A percentile compares a stretch with the other conserved stretches of the same genome.
These are phyloP conservation scores for Agrilus planipennis DNA, from an alignment of 1,140 invertebrate species.

Conservation along the genomic window DNA sequence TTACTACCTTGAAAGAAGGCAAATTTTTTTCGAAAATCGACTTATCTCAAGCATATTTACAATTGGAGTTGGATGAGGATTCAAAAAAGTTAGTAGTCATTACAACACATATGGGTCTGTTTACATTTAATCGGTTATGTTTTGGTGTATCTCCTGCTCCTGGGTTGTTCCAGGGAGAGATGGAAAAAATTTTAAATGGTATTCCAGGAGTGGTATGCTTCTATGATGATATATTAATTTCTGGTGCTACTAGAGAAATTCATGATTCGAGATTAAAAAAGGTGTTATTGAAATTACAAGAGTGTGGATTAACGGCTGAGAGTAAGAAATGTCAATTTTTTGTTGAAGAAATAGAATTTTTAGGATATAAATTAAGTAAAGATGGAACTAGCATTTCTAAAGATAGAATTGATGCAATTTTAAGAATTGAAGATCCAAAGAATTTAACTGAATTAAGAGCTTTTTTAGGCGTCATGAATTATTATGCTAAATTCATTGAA, in stretches of 20 bases:
- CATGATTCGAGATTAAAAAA: no score
- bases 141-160: constrained; percentile 27
- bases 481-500: constrained; percentile 27
- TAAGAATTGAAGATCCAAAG: constrained; percentile 16
- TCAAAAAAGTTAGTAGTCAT: constrained; percentile 26
- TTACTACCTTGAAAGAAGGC: constrained; percentile 14
- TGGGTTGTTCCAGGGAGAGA: constrained; percentile 25
- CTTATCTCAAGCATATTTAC: constrained; percentile 26
- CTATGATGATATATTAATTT: constrained; percentile 17
- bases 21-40: constrained; percentile 24
- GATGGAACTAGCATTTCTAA: constrained; percentile 26
- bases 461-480: constrained; percentile 29
- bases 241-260: no score
- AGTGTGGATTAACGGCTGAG: no score
- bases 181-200: constrained; percentile 16
- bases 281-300: no score
- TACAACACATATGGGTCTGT: constrained; percentile 26
- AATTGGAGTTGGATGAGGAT: constrained; percentile 19
- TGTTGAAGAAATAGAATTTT: constrained; percentile 19
- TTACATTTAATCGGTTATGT: constrained; percentile 25
- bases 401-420: constrained; percentile 21
- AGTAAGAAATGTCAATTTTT: constrained; percentile 17
- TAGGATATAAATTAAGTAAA: constrained; percentile 29
- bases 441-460: constrained; percentile 18
- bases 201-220: constrained; percentile 13